Base-by-base conservation (phyloP, 2,888 invertebrate genomes). In the Erannis defoliaria region DNA sequence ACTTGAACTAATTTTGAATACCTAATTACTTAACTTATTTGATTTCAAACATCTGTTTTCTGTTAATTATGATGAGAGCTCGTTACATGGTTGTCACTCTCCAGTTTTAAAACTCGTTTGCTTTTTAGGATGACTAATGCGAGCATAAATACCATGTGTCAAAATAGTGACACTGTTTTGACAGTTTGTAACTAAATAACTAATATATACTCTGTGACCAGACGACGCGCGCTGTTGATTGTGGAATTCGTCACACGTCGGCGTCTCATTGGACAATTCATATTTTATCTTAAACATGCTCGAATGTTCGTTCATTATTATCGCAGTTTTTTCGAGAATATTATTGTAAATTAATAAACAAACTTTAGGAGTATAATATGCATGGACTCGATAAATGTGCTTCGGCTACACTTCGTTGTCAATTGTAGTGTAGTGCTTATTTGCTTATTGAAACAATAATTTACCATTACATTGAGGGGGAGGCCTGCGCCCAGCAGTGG, bases 51-150 rank as follows among this genome's bases (percentile, higher is more conserved):
- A 42, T 42, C 21, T 42, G 42, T 42, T 42, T 42, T 18, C 3
- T n/a, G 23, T 42, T 42, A 21, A 42, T n/a, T n/a, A n/a, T n/a
- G n/a, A n/a, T 42, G n/a, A n/a, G n/a, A 12, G 2, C 12, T 40
- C 12, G 23, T 26, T 46, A 46, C 23, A 48, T 31, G 55, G 26
- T 35, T 55, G 48, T 40, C 48, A 31, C 26, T 26, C 5, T 19
- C 9, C 3, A 38, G 3, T 40, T 42, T 23, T 26, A 23, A 14
- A 35, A 26, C 8, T 26, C 14, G 23, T 43, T 43, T 26, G 23
- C 9, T 26, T 26, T 45, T 16, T 45, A 26, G 2, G 26, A 31
- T 46, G 46, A 46, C n/a, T 46, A 31, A 33, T 33, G 29, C 10
- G 5, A 8, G 12, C 18, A 31, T 46, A 46, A 46, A 46, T 31